Conservation (phyloP, 1,140 invertebrate species). For the Lepidotrigona ventralis region DNA sequence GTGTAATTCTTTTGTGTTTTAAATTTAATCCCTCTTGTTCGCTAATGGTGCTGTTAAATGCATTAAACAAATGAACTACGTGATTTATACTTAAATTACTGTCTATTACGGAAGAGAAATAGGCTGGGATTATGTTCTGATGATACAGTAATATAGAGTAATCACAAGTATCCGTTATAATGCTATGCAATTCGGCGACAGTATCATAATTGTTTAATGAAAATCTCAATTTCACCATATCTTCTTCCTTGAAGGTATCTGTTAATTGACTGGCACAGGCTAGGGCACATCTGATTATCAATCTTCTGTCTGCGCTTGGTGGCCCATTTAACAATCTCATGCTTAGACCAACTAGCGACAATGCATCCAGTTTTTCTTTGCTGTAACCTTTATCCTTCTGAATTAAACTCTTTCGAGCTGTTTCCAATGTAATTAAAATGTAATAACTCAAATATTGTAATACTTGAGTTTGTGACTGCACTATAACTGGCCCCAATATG, state of each 20-base stretch:
- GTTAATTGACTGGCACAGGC: constrained; percentile 78
- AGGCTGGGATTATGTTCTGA: constrained; percentile 76
- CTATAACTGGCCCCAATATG: constrained; percentile 69
- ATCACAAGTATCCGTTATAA: constrained; percentile 69
- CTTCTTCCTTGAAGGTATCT: constrained; percentile 76
- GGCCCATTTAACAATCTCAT: constrained; percentile 84
- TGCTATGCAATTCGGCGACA: constrained; percentile 71
- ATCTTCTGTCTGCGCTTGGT: constrained; percentile 81
- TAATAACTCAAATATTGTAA: constrained; percentile 83
- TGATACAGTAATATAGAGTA: constrained; percentile 76
- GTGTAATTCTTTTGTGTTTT: constrained; percentile 58
- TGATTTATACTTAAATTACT: constrained; percentile 71
- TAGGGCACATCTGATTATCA: constrained; percentile 82
- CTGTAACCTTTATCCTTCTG: constrained; percentile 83
- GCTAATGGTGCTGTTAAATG: constrained; percentile 71
- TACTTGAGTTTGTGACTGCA: constrained; percentile 80
- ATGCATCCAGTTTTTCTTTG: constrained; percentile 83
- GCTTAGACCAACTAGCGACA: constrained; percentile 83
- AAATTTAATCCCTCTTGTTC: constrained; percentile 65
- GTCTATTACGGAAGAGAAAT: constrained; percentile 68
- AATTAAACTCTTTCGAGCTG: constrained; percentile 80
- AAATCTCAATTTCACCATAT: constrained; percentile 69
- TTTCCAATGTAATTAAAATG: constrained; percentile 80
- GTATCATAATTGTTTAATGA: constrained; percentile 75
- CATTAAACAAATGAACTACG: constrained; percentile 71